A percentile compares a stretch with the other conserved stretches of the same genome.
Evolutionary conservation across 2,113 vertebrate genomes (phyloP).

Genomic region (Anoura caudifer): DNA sequence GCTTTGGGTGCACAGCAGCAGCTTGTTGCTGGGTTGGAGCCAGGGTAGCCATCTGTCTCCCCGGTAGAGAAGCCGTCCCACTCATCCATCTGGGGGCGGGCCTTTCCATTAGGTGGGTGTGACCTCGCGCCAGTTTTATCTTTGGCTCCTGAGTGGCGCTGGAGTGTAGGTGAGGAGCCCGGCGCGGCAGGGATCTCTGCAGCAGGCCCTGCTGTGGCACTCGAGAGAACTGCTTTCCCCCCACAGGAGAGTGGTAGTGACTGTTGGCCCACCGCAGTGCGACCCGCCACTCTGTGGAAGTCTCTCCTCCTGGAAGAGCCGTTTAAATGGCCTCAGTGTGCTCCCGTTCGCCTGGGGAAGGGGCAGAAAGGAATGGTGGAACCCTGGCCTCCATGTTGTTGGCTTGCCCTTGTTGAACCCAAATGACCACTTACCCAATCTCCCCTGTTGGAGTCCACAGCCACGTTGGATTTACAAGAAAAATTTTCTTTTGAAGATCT

Average conservation of each 20-base stretch:
- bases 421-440: conserved; percentile 37
- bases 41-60: neutral
- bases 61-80: neutral
- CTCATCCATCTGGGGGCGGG: neutral
- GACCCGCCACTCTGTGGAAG: conserved; percentile 60
- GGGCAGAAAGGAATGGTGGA: conserved; percentile 62
- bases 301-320: conserved; percentile 64
- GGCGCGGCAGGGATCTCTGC: conserved; percentile 13
- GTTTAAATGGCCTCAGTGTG: conserved; percentile 56
- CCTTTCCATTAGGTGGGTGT: neutral
- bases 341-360: conserved; percentile 57
- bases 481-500: conserved; percentile 83
- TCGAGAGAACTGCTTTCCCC: conserved; percentile 69
- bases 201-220: conserved; percentile 53
- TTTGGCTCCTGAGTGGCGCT: neutral
- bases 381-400: conserved; percentile 45
- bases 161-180: neutral
- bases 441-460: conserved; percentile 67
- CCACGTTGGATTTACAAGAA: conserved; percentile 62
- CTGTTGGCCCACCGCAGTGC: conserved; percentile 64
- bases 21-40: neutral
- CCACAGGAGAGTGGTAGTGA: conserved; percentile 68
- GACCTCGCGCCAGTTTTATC: neutral
- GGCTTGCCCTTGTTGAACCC: conserved; percentile 1
- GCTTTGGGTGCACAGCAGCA: neutral